Base-by-base conservation (phyloP, 2,888 invertebrate species). In the Iselma pallidipennis region DNA sequence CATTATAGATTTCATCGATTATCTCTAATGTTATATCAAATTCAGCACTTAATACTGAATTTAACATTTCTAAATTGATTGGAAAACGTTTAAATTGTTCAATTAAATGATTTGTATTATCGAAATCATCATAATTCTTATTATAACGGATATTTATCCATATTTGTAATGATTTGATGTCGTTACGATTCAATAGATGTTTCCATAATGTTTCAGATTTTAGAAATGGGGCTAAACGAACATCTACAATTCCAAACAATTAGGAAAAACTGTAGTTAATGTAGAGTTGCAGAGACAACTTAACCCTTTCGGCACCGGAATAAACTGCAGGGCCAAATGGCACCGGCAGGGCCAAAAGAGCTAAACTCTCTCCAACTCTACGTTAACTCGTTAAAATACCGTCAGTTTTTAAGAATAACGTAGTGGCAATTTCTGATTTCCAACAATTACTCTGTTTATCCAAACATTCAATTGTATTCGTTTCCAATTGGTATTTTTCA, bases 141-240 rank as follows among this genome's bases (percentile, higher is more conserved):
- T 62, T 68, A 56, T 61, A 86, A 65, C 84, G 83, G 2, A 85
- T 78, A 67, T 86, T 85, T 59, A 90, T 87, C 89, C 90, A 90
- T 37, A 83, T 80, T 59, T 83, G 82, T 57, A 90, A 74, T 59
- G 86, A 80, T 78, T 88, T 85, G 1, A 85, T 82, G 74, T 86
- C 85, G 71, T 88, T 87, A 66, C 84, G 83, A 55, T 83, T 80
- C 55, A 90, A 74, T 58, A 90, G 80, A 74, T 85, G 85, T 69
- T 85, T 83, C 89, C 90, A 90, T 70, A 88, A 83, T 67, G 83
- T 80, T 62, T 81, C 71, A 7, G 85, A 80, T 42, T 83, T 82
- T 58, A 87, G 80, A 73, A 86, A 85, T 16, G 82, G 81, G 63
- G 84, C 71, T 23, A 88, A 76, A 6, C 81, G 78, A 69, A 82